These are phyloP conservation scores for Ctenodactylus gundi DNA, from an alignment of 2,113 vertebrate species.

Conservation along the genomic window DNA sequence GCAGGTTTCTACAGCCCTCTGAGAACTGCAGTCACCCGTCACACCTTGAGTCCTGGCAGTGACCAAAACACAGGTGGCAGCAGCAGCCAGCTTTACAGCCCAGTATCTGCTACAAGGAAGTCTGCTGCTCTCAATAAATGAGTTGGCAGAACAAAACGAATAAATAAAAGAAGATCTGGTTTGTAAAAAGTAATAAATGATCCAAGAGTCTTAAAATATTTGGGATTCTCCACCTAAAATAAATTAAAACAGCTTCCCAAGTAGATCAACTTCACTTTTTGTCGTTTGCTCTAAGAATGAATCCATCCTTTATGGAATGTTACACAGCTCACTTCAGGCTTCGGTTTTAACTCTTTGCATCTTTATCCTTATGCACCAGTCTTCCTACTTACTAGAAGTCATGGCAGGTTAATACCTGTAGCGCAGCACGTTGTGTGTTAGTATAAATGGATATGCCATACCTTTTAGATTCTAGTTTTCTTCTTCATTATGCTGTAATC, in stretches of 20 bases:
- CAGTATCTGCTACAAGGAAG: neutral
- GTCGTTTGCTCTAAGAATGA: constrained; percentile 37
- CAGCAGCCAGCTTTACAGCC: neutral
- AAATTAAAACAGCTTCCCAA: constrained; percentile 29
- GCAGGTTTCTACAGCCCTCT: neutral
- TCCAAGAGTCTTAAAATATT: neutral
- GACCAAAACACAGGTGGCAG: neutral
- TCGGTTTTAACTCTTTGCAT: constrained; percentile 26
- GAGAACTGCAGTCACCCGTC: neutral
- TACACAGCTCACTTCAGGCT: constrained; percentile 75
- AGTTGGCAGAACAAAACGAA: constrained; percentile 64
- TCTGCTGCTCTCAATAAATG: neutral
- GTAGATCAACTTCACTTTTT: neutral
- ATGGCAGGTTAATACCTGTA: constrained; percentile 57
- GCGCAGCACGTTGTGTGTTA: constrained; percentile 79
- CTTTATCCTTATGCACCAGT: constrained; percentile 12
- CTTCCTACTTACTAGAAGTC: constrained; percentile 45
- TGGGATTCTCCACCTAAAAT: neutral
- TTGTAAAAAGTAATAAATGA: constrained; percentile 35
- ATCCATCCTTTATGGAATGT: constrained; percentile 82
- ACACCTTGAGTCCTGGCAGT: fast-evolving
- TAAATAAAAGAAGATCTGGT: neutral
- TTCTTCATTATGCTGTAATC: constrained; percentile 85
- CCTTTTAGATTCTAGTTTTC: constrained; percentile 84
- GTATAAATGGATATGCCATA: constrained; percentile 82